phyloP scores from a whole-genome alignment of 2,888 invertebrate genomes.

The Harpalus rufipes region DNA sequence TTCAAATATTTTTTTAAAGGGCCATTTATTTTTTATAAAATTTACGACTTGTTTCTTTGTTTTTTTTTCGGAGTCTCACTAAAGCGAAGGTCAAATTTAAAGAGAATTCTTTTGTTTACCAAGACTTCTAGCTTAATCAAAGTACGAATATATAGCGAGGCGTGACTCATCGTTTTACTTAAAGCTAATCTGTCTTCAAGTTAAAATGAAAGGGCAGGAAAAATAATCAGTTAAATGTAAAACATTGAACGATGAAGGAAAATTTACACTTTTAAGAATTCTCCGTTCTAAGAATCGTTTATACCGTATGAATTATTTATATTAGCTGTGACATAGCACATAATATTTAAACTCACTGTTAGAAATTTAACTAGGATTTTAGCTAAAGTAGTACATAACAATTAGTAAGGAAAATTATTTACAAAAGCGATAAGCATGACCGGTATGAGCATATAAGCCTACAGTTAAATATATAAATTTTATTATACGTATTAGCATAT shows the following conservation, averaged over 20 bases:
- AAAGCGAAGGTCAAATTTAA: slow-evolving; percentile 19
- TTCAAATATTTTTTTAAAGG: too few relatives aligned
- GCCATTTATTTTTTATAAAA: too few relatives aligned
- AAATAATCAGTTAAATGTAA: slow-evolving; percentile 35
- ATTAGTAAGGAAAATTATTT: slow-evolving; percentile 15
- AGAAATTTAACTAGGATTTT: slow-evolving; percentile 5
- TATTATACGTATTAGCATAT: not conserved
- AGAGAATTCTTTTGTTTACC: slow-evolving; percentile 23
- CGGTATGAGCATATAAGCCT: not conserved
- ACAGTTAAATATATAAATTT: not conserved
- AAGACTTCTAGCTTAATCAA: not conserved
- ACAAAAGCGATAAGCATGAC: not conserved
- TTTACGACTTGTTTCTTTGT: too few relatives aligned
- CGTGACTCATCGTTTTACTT: slow-evolving; percentile 37
- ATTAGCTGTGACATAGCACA: slow-evolving; percentile 15
- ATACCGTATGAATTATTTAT: slow-evolving; percentile 26
- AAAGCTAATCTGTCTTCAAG: slow-evolving; percentile 12
- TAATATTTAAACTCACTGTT: slow-evolving; percentile 24
- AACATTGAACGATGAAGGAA: not conserved
- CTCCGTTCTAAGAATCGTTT: slow-evolving; percentile 15
- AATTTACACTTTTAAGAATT: slow-evolving; percentile 21
- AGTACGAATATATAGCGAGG: not conserved
- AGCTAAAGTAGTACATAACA: slow-evolving; percentile 10
- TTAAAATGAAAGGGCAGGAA: slow-evolving; percentile 29
- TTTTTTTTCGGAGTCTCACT: not conserved